Evolutionary conservation across 2,888 invertebrate genomes (phyloP), one percentile per base, ranked within the genome.

Genomic region (Tiphia femorata): DNA sequence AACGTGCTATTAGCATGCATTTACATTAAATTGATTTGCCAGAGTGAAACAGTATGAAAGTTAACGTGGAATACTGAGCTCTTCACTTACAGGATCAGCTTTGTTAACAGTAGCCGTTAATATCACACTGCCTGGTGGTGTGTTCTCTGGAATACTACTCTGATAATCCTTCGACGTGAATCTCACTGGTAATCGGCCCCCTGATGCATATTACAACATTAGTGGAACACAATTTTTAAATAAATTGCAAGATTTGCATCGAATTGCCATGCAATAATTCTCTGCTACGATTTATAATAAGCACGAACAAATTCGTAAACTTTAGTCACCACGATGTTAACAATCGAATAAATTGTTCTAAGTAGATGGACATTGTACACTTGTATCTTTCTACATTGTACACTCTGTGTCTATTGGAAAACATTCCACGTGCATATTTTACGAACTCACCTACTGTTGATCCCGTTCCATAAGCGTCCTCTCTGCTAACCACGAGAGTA

Each of bases 91-190:
- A 2, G 75, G 58, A 60, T 80, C 81, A 14, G 70, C 67, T 74
- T 81, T 81, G 64, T 87, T 87, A 2, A 87, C 87, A 40, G 85
- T 84, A 0, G 86, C 83, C 1, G 92, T 91, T 51, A 92, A 85
- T 20, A 96, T 87, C 29, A 92, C 88, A 62, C 91, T 88, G 30
- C 93, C 92, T 6, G 90, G 86, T 4, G 92, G 89, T 10, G 92
- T 87, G 74, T 92, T 91, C 85, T 96, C 96, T 23, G 92, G 87
- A 16, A 92, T 90, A 20, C 87, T 88, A 56, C 92, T 89, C 46
- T 87, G 83, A 84, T 91, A 95, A 57, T 89, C 87, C 46, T 88
- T 87, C 65, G 92, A 90, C 12, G 91, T 84, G 85, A 96, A 96
- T 67, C 88, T 87, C 51, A 91, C 86, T 27, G 86, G 84, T 29